Conservation (phyloP, 2,888 invertebrate species). For the Metacarcinus magister region DNA sequence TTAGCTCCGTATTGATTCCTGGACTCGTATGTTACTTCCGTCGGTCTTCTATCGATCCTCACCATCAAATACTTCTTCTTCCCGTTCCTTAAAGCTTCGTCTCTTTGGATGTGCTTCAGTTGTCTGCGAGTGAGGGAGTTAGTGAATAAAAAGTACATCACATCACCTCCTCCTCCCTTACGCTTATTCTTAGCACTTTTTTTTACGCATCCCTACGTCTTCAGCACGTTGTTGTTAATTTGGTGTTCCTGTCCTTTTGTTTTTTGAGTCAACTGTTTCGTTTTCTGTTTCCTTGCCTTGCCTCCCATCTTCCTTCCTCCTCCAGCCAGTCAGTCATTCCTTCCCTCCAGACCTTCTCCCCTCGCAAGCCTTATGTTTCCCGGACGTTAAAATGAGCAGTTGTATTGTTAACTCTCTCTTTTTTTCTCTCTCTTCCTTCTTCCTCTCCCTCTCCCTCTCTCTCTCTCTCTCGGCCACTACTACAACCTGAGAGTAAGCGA, state of each 20-base stretch:
- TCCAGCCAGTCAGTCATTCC: not conserved
- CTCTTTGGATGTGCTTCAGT: not conserved
- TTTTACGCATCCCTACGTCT: not conserved
- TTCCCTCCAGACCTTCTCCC: too few relatives aligned
- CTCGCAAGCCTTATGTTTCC: not conserved
- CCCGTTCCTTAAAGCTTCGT: not conserved
- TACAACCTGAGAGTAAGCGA: not conserved
- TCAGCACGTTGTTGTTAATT: not conserved
- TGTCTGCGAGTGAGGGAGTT: not conserved
- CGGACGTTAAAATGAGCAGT: not conserved
- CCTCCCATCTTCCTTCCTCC: not conserved
- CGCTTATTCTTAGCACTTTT: not conserved
- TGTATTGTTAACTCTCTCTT: conserved; percentile 42
- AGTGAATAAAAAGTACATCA: not conserved
- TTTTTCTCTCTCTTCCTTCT: conserved; percentile 44
- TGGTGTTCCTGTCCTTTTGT: not conserved
- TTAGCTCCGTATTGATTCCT: not conserved
- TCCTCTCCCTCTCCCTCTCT: conserved; percentile 8
- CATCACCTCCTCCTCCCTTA: not conserved
- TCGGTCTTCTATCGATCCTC: conserved; percentile 36
- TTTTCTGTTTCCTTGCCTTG: not conserved
- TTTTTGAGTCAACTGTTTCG: not conserved
- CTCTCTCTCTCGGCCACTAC: not conserved
- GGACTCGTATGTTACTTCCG: not conserved
- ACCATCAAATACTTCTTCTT: not conserved